Evolutionary conservation across 2,888 invertebrate species (phyloP).

Genomic region (Pseudococcus jackbeardsleyi): DNA sequence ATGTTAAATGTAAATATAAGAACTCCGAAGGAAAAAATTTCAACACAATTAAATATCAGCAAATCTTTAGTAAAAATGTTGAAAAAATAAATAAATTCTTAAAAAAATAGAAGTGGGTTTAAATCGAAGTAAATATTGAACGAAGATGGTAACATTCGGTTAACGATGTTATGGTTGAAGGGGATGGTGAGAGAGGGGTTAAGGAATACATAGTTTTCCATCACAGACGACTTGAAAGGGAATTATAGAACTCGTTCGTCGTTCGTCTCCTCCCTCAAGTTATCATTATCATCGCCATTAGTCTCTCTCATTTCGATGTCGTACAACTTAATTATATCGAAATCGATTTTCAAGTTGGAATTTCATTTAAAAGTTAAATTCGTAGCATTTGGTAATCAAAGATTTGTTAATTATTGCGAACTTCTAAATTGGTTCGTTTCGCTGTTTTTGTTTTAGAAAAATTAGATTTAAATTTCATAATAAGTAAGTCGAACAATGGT

Average conservation of each 20-base stretch:
- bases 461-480: too few relatives aligned
- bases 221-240: neutral
- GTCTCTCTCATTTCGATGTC: constrained; percentile 23
- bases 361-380: constrained; percentile 8
- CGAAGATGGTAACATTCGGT: neutral
- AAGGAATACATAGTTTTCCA: neutral
- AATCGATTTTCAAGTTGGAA: constrained; percentile 7
- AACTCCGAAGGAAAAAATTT: neutral
- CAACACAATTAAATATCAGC: neutral
- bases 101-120: neutral
- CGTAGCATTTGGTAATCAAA: neutral
- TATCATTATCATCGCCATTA: constrained; percentile 22
- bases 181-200: neutral
- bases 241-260: neutral
- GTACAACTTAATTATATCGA: neutral
- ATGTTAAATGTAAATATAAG: neutral
- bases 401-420: neutral
- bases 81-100: neutral
- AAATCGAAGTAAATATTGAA: constrained; percentile 9
- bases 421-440: neutral
- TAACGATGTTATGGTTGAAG: neutral
- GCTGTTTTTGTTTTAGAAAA: neutral
- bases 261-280: neutral
- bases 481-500: too few relatives aligned
- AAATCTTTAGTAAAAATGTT: neutral